Conservation (phyloP, 1,140 invertebrate genomes). For the Ericerus pela region DNA sequence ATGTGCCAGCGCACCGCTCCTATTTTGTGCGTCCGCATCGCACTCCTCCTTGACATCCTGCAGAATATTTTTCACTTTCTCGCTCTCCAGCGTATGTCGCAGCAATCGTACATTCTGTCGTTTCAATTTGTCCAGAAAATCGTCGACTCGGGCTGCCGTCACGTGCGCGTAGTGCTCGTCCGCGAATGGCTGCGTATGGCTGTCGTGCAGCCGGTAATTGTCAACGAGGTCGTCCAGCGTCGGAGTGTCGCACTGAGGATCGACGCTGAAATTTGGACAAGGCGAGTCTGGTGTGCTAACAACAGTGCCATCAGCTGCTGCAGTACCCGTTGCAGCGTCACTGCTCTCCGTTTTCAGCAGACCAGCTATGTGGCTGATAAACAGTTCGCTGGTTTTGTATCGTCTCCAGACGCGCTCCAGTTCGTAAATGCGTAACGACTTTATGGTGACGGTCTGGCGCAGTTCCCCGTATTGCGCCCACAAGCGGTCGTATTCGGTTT, state of each 20-base stretch:
- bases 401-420: background rate
- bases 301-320: no score
- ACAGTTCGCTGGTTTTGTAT: background rate
- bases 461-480: background rate
- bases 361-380: background rate
- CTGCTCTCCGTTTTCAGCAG: no score
- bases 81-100: background rate
- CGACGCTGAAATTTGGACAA: no score
- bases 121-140: background rate
- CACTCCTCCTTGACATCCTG: background rate
- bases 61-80: background rate
- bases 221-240: no score
- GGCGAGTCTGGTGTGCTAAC: no score
- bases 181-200: no score
- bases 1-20: no score
- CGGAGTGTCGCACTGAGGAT: no score
- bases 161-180: background rate
- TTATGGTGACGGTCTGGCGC: background rate
- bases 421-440: background rate
- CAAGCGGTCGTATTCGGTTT: background rate
- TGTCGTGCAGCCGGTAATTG: no score
- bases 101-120: background rate
- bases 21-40: no score
- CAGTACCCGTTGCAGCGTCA: no score
- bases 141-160: background rate